phyloP scores from a whole-genome alignment of 2,113 vertebrate genomes.

The Chlorodrepanis virens region DNA sequence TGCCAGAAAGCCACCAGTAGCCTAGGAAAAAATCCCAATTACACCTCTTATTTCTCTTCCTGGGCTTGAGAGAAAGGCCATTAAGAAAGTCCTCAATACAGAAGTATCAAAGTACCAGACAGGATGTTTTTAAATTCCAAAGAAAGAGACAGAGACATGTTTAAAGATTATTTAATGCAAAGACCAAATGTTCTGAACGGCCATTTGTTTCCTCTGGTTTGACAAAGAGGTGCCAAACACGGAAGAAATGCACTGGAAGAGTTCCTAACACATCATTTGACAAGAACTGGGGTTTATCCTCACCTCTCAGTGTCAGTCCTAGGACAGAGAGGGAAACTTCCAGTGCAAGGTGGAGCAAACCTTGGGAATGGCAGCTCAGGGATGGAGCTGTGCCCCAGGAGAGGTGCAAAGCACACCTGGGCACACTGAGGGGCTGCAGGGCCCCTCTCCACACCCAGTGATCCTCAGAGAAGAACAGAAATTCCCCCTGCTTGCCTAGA shows the following conservation, averaged over 20 bases:
- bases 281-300: background rate
- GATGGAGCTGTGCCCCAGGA: background rate
- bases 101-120: background rate
- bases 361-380: background rate
- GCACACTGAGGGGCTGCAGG: accelerated
- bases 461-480: accelerated
- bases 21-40: background rate
- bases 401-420: background rate
- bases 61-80: background rate
- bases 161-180: background rate
- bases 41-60: background rate
- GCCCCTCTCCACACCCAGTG: background rate
- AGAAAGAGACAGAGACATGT: background rate
- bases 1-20: background rate
- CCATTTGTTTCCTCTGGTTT: background rate
- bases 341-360: background rate
- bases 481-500: background rate
- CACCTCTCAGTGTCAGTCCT: background rate
- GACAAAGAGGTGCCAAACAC: background rate
- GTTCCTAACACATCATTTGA: background rate
- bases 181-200: background rate
- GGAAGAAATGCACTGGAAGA: background rate
- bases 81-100: background rate
- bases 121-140: background rate
- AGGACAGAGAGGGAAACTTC: background rate